Conservation (phyloP, 2,888 invertebrate species). For the Ephialtes manifestator region DNA sequence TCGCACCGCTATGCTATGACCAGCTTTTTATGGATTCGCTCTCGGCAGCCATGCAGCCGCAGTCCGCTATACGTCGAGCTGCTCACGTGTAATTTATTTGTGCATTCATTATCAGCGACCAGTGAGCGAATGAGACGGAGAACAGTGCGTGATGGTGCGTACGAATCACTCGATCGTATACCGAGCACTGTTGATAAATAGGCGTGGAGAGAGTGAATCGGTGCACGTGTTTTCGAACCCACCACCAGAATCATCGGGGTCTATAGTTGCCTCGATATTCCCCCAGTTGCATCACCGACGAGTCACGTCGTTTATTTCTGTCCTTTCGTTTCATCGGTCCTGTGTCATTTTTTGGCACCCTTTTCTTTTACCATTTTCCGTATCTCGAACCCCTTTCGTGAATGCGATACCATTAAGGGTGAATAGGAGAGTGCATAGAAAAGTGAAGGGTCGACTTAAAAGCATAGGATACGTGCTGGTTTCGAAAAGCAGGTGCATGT, state of each 20-base stretch:
- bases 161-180: constrained; percentile 28
- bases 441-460: constrained; percentile 51
- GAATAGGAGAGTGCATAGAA: constrained; percentile 30
- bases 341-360: constrained; percentile 25
- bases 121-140: constrained; percentile 32
- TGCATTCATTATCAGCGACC: constrained; percentile 60
- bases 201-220: constrained; percentile 57
- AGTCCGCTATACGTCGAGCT: constrained; percentile 12
- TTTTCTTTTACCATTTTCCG: constrained; percentile 25
- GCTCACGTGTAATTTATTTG: constrained; percentile 63
- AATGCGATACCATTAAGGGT: constrained; percentile 44
- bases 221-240: constrained; percentile 68
- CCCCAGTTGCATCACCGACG: constrained; percentile 44
- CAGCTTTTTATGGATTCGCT: constrained; percentile 56
- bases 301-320: constrained; percentile 52
- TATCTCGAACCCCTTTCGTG: constrained; percentile 30
- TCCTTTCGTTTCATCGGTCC: constrained; percentile 55
- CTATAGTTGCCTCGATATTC: constrained; percentile 46
- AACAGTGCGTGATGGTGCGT: constrained; percentile 41
- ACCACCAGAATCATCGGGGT: constrained; percentile 21
- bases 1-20: constrained; percentile 57
- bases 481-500: constrained; percentile 58
- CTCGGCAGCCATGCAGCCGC: constrained; percentile 2
- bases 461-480: constrained; percentile 23
- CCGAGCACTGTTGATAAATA: constrained; percentile 51